A percentile compares a stretch with the other conserved stretches of the same genome.
Evolutionary conservation across 1,140 invertebrate species (phyloP).

Genomic region (Aphelenchoides fujianensis): DNA sequence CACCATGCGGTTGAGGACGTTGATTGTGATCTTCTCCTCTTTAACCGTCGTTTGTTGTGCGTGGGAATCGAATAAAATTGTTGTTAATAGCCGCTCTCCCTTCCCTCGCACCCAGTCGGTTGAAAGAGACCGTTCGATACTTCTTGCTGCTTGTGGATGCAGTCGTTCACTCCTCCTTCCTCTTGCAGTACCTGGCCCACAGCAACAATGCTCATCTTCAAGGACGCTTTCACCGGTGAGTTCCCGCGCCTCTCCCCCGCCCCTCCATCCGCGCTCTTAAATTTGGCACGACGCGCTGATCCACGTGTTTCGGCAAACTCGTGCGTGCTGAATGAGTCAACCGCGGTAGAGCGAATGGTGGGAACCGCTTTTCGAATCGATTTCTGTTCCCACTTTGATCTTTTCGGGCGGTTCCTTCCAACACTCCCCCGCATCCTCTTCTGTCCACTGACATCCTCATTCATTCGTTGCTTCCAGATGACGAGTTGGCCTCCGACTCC

Average conservation of each 20-base stretch:
- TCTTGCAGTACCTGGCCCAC: slow-evolving; percentile 7
- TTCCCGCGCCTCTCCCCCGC: too few relatives aligned
- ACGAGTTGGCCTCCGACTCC: slow-evolving; percentile 97
- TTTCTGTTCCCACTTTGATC: slow-evolving; percentile 13
- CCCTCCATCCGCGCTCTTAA: slow-evolving; percentile 46
- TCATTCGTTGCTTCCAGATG: slow-evolving; percentile 65
- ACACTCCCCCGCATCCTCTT: too few relatives aligned
- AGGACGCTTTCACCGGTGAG: slow-evolving; percentile 86
- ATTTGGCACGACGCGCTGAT: slow-evolving; percentile 26
- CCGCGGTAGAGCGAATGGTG: slow-evolving; percentile 29
- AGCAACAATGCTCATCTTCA: slow-evolving; percentile 86
- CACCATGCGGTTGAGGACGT: neutral
- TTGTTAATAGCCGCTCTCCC: too few relatives aligned
- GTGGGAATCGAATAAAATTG: slow-evolving; percentile 40
- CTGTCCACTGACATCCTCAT: too few relatives aligned
- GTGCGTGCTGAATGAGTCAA: slow-evolving; percentile 46
- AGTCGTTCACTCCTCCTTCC: too few relatives aligned
- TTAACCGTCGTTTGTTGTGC: slow-evolving; percentile 2
- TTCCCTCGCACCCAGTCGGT: too few relatives aligned
- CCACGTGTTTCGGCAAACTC: too few relatives aligned
- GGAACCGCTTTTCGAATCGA: neutral
- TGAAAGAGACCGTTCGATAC: too few relatives aligned
- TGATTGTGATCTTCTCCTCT: slow-evolving; percentile 1
- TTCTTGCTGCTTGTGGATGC: too few relatives aligned
- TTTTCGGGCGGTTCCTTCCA: neutral